phyloP scores from a whole-genome alignment of 1,140 invertebrate species.

The Rhyacophila brunnea region DNA sequence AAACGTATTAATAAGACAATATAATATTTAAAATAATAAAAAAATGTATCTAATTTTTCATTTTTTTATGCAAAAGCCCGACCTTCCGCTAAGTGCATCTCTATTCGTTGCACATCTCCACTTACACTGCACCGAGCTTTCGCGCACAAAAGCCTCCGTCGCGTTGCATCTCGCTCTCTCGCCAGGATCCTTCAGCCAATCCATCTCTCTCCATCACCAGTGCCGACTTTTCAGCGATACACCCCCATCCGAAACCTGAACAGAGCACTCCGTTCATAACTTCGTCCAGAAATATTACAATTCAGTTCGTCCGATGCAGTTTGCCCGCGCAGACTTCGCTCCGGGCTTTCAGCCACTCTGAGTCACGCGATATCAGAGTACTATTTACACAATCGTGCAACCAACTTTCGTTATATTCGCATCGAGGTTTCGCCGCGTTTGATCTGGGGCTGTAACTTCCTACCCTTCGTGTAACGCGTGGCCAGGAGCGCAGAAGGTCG shows the following conservation, averaged over 20 bases:
- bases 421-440: neutral
- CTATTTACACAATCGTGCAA: too few species aligned
- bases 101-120: constrained; percentile 14
- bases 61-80: too few species aligned
- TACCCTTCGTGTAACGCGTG: constrained; percentile 8
- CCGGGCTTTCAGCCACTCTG: neutral
- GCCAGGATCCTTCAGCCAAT: neutral
- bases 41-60: too few species aligned
- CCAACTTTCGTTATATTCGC: too few species aligned
- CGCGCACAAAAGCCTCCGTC: neutral
- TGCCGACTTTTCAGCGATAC: too few species aligned
- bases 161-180: constrained; percentile 7
- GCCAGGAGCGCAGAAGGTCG: constrained; percentile 16
- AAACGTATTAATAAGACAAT: too few species aligned
- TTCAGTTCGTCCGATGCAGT: constrained; percentile 21
- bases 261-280: neutral
- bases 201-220: too few species aligned
- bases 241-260: neutral
- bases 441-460: neutral
- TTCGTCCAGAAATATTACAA: neutral
- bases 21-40: too few species aligned
- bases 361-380: too few species aligned
- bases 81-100: too few species aligned
- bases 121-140: neutral
- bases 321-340: constrained; percentile 7